Conservation (phyloP, 2,113 vertebrate species). For the Quiscalus mexicanus region DNA sequence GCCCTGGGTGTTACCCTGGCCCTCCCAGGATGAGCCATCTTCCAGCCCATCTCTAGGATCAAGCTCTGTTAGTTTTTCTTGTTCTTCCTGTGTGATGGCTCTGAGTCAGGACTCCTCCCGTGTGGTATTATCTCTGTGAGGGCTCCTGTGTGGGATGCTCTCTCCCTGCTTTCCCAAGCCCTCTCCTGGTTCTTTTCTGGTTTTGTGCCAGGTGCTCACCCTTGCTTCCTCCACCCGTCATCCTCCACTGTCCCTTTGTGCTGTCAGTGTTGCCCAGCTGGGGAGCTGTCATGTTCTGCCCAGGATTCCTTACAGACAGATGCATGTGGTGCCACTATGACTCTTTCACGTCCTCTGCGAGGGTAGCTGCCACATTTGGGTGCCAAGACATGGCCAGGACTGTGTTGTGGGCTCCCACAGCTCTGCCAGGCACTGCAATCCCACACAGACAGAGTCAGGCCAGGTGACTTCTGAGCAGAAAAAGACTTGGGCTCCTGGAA, state of each 20-base stretch:
- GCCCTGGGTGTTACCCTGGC: neutral
- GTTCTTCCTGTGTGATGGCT: neutral
- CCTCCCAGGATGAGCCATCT: neutral
- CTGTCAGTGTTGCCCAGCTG: neutral
- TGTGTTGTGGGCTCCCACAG: fast-evolving
- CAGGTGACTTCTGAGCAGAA: neutral
- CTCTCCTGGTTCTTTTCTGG: neutral
- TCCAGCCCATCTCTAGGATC: neutral
- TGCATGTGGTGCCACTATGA: fast-evolving
- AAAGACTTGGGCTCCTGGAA: neutral
- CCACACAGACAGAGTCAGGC: neutral
- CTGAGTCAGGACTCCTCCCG: conserved; percentile 31
- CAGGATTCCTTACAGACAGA: neutral
- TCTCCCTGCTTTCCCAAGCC: neutral
- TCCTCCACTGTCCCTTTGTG: neutral
- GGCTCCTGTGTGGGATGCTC: neutral
- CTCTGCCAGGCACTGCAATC: neutral
- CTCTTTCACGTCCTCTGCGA: fast-evolving
- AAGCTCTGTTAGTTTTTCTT: conserved; percentile 43
- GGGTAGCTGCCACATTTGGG: neutral
- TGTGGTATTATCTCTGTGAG: neutral
- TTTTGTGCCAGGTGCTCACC: neutral
- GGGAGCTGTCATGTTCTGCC: neutral
- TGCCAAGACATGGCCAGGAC: fast-evolving
- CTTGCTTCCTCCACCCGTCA: fast-evolving